Conservation (phyloP, 2,888 invertebrate species). For the Chirona hameri region DNA sequence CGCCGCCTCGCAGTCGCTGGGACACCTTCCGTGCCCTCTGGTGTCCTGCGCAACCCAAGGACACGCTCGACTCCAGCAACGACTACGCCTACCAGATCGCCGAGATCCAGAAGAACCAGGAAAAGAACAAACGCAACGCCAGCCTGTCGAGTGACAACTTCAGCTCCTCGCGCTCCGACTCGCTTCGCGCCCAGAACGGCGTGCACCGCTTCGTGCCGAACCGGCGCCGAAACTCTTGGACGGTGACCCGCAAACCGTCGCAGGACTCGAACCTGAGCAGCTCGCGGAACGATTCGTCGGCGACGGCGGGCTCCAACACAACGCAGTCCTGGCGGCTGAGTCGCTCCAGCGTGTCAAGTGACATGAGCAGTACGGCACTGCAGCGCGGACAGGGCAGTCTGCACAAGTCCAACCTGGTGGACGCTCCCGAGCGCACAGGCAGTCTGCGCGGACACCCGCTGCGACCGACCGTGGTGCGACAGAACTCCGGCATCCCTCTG, state of each 20-base stretch:
- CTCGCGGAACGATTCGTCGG: conserved; percentile 85
- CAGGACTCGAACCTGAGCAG: conserved; percentile 88
- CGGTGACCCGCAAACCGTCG: conserved; percentile 84
- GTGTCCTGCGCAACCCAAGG: background rate
- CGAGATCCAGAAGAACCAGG: conserved; percentile 63
- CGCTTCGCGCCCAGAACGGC: conserved; percentile 63
- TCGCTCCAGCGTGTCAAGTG: conserved; percentile 71
- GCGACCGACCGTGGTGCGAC: conserved; percentile 30
- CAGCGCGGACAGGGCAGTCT: conserved; percentile 40
- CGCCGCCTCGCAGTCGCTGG: conserved; percentile 38
- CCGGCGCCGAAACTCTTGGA: conserved; percentile 72
- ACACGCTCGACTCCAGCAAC: conserved; percentile 43
- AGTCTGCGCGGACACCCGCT: conserved; percentile 31
- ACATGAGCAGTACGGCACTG: conserved; percentile 44
- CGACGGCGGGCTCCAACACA: conserved; percentile 81
- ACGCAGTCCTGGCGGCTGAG: conserved; percentile 81
- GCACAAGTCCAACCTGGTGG: conserved; percentile 23
- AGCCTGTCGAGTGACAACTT: conserved; percentile 81
- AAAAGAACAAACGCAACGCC: conserved; percentile 65
- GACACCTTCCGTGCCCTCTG: background rate
- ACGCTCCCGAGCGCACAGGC: conserved; percentile 29
- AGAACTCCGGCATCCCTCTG: conserved; percentile 13
- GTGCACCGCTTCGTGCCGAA: conserved; percentile 42
- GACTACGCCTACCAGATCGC: conserved; percentile 70
- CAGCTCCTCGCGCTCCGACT: conserved; percentile 80